Evolutionary conservation across 2,888 invertebrate genomes (phyloP).

Genomic region (Orgyia antiqua): DNA sequence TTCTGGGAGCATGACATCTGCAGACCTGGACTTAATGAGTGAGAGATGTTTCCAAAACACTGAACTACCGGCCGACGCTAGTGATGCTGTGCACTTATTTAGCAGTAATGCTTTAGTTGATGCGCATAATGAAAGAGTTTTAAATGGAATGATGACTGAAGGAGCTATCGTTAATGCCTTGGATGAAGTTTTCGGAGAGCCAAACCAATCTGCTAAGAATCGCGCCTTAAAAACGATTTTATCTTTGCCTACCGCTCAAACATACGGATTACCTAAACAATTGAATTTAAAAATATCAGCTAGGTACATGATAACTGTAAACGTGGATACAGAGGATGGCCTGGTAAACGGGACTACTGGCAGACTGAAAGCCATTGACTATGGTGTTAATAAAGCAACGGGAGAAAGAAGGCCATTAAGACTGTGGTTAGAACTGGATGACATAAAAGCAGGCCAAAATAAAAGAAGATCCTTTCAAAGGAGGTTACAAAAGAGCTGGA

Average conservation of each 20-base stretch:
- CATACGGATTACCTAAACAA: background rate
- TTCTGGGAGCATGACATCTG: conserved; percentile 8
- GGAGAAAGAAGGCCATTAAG: too few species aligned
- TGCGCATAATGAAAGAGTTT: too few species aligned
- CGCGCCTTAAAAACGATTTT: background rate
- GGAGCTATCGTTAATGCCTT: too few species aligned
- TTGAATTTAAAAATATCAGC: background rate
- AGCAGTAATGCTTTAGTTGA: background rate
- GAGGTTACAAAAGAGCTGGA: too few species aligned
- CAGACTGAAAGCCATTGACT: background rate
- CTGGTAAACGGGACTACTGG: background rate
- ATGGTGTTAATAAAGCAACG: background rate
- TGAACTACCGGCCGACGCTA: background rate
- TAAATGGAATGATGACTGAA: too few species aligned
- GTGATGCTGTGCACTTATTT: background rate
- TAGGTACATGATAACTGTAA: background rate
- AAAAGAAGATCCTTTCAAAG: too few species aligned
- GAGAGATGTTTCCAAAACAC: background rate
- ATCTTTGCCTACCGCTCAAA: too few species aligned
- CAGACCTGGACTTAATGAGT: conserved; percentile 2
- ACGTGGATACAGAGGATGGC: conserved; percentile 7
- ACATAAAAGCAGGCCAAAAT: too few species aligned
- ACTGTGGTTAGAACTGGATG: too few species aligned
- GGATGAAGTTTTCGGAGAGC: background rate
- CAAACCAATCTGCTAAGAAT: background rate